Evolutionary conservation across 2,113 vertebrate genomes (phyloP).

Genomic region (Progne subis): DNA sequence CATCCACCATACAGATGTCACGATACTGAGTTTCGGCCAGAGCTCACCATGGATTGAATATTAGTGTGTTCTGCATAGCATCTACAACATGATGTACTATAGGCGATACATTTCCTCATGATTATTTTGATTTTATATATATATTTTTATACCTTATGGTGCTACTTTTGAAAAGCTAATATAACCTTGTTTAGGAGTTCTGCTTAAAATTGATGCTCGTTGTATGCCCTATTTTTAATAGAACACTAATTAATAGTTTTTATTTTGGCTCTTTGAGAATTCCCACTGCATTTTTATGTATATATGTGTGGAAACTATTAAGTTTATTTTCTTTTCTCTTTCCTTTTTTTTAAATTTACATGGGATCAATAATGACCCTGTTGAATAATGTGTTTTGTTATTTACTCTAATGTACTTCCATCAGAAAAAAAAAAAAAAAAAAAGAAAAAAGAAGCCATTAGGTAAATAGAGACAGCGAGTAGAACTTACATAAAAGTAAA

Average conservation of each 20-base stretch:
- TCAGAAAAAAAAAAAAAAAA: not conserved
- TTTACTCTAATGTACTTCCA: not conserved
- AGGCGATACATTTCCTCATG: fast-evolving
- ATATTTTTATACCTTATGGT: not conserved
- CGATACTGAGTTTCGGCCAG: not conserved
- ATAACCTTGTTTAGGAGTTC: not conserved
- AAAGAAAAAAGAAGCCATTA: not conserved
- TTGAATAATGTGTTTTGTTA: not conserved
- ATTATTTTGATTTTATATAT: not conserved
- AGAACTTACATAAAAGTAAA: not conserved
- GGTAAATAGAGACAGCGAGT: not conserved
- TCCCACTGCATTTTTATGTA: not conserved
- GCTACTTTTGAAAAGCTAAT: not conserved
- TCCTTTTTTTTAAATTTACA: not conserved
- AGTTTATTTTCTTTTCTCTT: not conserved
- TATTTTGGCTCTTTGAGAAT: not conserved
- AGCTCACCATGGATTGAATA: not conserved
- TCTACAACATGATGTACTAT: not conserved
- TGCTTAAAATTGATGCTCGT: not conserved
- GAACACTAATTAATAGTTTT: not conserved
- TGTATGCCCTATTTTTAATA: not conserved
- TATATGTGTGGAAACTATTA: not conserved
- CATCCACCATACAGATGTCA: fast-evolving
- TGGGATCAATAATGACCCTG: not conserved
- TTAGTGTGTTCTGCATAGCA: not conserved